Evolutionary conservation across 2,797 vertebrate genomes (phyloP).

Genomic region (Danio aesculapii): DNA sequence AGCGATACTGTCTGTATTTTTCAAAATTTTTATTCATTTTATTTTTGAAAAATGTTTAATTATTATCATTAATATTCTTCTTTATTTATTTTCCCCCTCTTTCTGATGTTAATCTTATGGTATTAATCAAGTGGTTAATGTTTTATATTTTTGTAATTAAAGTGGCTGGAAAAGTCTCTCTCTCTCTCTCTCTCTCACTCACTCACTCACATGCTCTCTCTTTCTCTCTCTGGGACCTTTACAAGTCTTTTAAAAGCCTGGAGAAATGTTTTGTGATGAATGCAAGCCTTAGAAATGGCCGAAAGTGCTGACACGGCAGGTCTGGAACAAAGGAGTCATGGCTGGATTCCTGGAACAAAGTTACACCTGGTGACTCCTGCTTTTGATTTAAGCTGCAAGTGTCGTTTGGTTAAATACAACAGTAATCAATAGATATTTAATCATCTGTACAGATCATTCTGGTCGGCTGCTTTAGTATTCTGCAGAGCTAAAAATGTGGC

Average conservation of each 20-base stretch:
- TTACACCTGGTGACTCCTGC: constrained; percentile 56
- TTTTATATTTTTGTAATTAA: no score
- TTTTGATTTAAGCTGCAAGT: constrained; percentile 44
- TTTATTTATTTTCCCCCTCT: no score
- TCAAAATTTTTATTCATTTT: no score
- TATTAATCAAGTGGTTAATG: no score
- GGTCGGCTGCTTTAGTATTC: constrained; percentile 10
- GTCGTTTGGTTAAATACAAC: constrained; percentile 21
- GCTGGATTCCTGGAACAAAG: constrained; percentile 67
- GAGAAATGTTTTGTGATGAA: constrained; percentile 63
- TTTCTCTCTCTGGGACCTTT: constrained; percentile 65
- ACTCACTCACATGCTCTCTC: neutral
- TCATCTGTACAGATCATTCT: constrained; percentile 27
- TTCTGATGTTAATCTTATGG: no score
- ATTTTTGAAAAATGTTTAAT: no score
- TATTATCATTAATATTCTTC: no score
- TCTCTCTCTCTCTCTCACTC: constrained; percentile 28
- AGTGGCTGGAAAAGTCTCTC: constrained; percentile 59
- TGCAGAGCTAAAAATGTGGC: neutral
- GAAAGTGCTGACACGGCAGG: constrained; percentile 8
- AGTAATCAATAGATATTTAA: constrained; percentile 4
- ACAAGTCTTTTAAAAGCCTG: constrained; percentile 74
- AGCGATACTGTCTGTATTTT: no score
- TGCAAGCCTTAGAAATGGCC: constrained; percentile 54
- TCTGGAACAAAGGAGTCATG: constrained; percentile 26